phyloP scores from a whole-genome alignment of 1,140 invertebrate genomes.

The Oedothorax gibbosus region DNA sequence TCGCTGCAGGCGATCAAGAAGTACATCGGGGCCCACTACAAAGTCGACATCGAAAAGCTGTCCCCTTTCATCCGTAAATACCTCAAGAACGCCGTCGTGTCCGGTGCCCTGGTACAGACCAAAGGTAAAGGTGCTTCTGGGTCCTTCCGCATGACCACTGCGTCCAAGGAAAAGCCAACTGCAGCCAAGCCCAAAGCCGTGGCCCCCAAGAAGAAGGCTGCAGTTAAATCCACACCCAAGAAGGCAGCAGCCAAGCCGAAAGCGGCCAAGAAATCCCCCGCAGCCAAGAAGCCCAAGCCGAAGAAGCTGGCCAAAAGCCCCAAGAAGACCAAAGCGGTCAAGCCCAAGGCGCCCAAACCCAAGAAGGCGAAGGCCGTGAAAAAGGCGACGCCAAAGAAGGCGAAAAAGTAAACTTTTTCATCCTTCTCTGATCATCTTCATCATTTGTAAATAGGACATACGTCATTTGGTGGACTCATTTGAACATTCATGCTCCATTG shows the following conservation, averaged over 20 bases:
- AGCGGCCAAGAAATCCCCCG: conserved; percentile 23
- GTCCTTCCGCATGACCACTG: conserved; percentile 72
- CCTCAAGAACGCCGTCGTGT: conserved; percentile 73
- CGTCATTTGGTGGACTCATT: neutral
- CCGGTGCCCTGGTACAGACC: conserved; percentile 73
- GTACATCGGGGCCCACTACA: conserved; percentile 74
- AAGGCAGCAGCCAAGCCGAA: conserved; percentile 58
- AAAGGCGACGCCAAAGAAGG: conserved; percentile 57
- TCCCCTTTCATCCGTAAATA: conserved; percentile 75
- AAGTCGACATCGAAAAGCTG: conserved; percentile 73
- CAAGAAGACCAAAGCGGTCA: conserved; percentile 60
- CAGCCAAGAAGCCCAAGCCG: conserved; percentile 40
- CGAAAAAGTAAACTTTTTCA: conserved; percentile 24
- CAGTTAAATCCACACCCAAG: conserved; percentile 19
- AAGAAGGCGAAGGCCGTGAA: conserved; percentile 57
- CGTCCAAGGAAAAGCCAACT: conserved; percentile 61
- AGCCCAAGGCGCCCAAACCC: conserved; percentile 50
- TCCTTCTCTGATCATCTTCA: neutral
- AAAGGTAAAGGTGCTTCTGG: conserved; percentile 76
- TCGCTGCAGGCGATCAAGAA: conserved; percentile 77
- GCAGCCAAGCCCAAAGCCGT: conserved; percentile 20
- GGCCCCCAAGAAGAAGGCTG: conserved; percentile 17
- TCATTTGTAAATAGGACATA: conserved; percentile 2
- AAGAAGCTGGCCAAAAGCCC: conserved; percentile 50
- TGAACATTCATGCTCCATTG: neutral